Percentiles rank a stretch among this genome's conserved stretches.
phyloP scores from a whole-genome alignment of 2,888 invertebrate species.

The Tethea ocularis region DNA sequence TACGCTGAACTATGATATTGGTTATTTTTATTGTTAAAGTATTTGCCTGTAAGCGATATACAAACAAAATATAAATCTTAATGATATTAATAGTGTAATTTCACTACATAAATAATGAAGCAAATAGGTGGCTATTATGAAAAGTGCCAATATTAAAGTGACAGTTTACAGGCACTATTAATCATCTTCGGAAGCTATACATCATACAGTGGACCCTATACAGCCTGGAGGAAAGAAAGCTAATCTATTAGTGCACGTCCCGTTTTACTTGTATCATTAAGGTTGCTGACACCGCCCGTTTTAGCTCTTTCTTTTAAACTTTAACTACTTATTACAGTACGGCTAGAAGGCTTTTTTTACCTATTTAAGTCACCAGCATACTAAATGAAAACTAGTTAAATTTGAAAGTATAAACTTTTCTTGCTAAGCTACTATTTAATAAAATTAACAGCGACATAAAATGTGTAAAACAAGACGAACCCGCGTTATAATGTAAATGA shows the following conservation, averaged over 20 bases:
- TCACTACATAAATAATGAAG: not conserved
- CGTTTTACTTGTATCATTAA: conserved; percentile 27
- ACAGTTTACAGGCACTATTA: conserved; percentile 32
- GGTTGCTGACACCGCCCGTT: conserved; percentile 18
- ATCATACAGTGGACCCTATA: conserved; percentile 12
- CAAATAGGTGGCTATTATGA: conserved; percentile 10
- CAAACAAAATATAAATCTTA: not conserved
- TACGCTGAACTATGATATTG: not conserved
- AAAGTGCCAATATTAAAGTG: conserved; percentile 27
- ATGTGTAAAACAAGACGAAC: not conserved
- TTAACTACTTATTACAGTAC: conserved; percentile 14
- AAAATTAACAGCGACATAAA: not conserved
- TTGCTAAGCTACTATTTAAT: too few species aligned
- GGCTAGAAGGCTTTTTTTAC: not conserved
- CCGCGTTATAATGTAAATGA: not conserved
- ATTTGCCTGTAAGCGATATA: not conserved
- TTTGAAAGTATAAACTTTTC: too few species aligned
- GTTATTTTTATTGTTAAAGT: not conserved
- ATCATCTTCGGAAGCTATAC: conserved; percentile 30
- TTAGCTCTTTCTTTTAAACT: conserved; percentile 24
- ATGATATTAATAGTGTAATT: conserved; percentile 1
- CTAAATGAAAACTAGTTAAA: not conserved
- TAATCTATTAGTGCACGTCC: conserved; percentile 40
- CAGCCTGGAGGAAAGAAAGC: conserved; percentile 48
- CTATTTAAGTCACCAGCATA: not conserved